These are phyloP conservation scores for Battus philenor DNA, from an alignment of 1,140 invertebrate species.

Conservation along the genomic window DNA sequence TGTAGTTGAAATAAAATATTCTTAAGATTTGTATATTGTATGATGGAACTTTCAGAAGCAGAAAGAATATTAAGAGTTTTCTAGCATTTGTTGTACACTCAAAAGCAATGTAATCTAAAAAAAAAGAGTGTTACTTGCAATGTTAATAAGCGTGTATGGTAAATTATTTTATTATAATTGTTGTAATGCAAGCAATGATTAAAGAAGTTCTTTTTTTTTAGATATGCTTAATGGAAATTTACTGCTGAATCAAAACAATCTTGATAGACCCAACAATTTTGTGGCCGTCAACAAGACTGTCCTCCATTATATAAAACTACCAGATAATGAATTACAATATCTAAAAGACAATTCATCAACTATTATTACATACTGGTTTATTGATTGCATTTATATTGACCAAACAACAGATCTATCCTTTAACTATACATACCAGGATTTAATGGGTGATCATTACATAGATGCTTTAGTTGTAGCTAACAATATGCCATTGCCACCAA, in stretches of 20 bases:
- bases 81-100: too few species aligned
- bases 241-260: slow-evolving; percentile 78
- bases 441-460: slow-evolving; percentile 78
- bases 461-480: slow-evolving; percentile 83
- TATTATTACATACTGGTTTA: slow-evolving; percentile 84
- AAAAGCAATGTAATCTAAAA: too few species aligned
- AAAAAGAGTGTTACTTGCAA: too few species aligned
- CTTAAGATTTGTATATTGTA: too few species aligned
- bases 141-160: too few species aligned
- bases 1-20: too few species aligned
- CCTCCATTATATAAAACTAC: slow-evolving; percentile 77
- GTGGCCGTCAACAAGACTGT: slow-evolving; percentile 78
- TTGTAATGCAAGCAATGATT: too few species aligned
- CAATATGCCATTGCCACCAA: slow-evolving; percentile 78
- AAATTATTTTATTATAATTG: too few species aligned
- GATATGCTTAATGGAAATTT: slow-evolving; percentile 81
- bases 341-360: slow-evolving; percentile 78
- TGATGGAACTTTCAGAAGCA: too few species aligned
- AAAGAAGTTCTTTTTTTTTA: slow-evolving; percentile 44
- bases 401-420: slow-evolving; percentile 78
- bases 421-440: slow-evolving; percentile 78
- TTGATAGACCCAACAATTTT: slow-evolving; percentile 74
- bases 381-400: slow-evolving; percentile 84
- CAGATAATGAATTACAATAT: slow-evolving; percentile 78
- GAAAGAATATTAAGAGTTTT: too few species aligned